A percentile compares a stretch with the other conserved stretches of the same genome.
Evolutionary conservation across 2,113 vertebrate species (phyloP).

Genomic region (Leptodactylus fuscus): DNA sequence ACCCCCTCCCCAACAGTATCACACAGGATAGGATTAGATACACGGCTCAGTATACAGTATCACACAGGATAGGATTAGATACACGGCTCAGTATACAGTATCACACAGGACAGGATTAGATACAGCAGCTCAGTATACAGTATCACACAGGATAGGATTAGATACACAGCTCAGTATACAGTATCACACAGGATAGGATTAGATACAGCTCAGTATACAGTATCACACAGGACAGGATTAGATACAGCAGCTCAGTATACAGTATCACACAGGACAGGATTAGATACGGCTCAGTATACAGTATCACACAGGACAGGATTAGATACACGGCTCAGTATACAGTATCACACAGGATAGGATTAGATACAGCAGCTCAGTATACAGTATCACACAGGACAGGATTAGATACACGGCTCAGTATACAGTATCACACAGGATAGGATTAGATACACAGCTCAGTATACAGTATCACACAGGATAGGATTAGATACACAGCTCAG

Average conservation of each 20-base stretch:
- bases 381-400: neutral
- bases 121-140: neutral
- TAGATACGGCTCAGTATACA: neutral
- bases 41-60: neutral
- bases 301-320: neutral
- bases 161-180: neutral
- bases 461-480: no score
- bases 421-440: neutral
- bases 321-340: no score
- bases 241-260: no score
- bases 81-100: neutral
- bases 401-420: neutral
- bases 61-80: neutral
- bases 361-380: no score
- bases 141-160: neutral
- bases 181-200: neutral
- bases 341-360: no score
- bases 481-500: neutral
- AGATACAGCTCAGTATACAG: no score
- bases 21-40: neutral
- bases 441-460: neutral
- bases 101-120: neutral
- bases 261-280: neutral
- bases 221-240: neutral
- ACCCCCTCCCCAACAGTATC: no score